A percentile compares a stretch with the other conserved stretches of the same genome.
phyloP scores from a whole-genome alignment of 2,888 invertebrate genomes.

The Hemistola chrysoprasaria region DNA sequence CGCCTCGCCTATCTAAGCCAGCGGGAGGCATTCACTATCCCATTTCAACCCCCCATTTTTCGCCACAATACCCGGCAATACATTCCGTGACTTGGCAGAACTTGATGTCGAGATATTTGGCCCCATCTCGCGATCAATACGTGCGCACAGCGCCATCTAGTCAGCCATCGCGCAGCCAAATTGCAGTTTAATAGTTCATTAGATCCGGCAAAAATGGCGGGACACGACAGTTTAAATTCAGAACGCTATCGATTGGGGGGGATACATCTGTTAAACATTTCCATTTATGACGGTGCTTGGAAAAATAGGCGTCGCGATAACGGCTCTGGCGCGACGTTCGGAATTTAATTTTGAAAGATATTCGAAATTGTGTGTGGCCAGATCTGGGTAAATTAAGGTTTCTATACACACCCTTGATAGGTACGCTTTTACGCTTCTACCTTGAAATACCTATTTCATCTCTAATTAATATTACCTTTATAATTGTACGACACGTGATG shows the following conservation, averaged over 20 bases:
- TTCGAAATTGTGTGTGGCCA: neutral
- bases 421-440: no score
- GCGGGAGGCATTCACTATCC: constrained; percentile 53
- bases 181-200: constrained; percentile 82
- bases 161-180: constrained; percentile 76
- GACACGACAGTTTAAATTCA: constrained; percentile 77
- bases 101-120: constrained; percentile 68
- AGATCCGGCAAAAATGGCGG: constrained; percentile 80
- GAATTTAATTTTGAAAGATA: neutral
- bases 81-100: constrained; percentile 81
- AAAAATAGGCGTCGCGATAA: constrained; percentile 12
- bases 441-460: no score
- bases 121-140: constrained; percentile 76
- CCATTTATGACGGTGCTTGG: constrained; percentile 18
- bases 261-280: constrained; percentile 34
- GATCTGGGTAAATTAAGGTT: neutral
- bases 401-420: no score
- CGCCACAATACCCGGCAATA: constrained; percentile 80
- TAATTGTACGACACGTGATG: no score
- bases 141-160: constrained; percentile 78
- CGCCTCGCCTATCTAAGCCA: no score
- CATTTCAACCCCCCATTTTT: constrained; percentile 74
- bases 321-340: neutral
- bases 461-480: no score
- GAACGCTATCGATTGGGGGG: constrained; percentile 72